Conservation (phyloP, 2,797 vertebrate species). For the Taeniopygia guttata region DNA sequence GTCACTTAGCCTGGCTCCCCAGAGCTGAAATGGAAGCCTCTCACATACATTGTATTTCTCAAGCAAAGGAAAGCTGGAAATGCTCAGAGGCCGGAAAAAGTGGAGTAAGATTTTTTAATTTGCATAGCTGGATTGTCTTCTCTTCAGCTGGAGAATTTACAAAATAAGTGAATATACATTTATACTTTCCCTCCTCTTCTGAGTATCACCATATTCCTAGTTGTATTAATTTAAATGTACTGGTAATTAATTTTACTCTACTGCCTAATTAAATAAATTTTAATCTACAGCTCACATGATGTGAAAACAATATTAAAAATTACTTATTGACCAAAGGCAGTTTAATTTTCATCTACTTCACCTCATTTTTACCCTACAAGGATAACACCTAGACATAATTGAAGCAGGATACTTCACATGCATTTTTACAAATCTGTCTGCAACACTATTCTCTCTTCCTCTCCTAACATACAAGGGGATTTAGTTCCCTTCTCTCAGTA, state of each 20-base stretch:
- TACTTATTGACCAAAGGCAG: neutral
- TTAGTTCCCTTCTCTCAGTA: neutral
- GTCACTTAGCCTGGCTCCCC: neutral
- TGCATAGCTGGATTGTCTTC: neutral
- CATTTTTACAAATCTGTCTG: neutral
- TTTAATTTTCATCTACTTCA: neutral
- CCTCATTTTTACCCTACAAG: neutral
- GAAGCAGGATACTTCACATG: neutral
- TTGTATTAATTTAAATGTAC: neutral
- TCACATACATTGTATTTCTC: neutral
- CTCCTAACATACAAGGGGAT: neutral
- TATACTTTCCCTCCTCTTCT: neutral
- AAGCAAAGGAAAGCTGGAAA: neutral
- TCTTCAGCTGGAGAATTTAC: neutral
- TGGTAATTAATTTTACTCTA: neutral
- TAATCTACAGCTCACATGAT: neutral
- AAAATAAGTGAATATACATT: neutral
- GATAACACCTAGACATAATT: neutral
- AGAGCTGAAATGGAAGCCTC: neutral
- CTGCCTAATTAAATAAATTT: neutral
- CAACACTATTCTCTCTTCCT: neutral
- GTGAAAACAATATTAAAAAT: neutral
- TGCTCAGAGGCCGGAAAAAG: neutral
- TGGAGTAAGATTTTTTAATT: neutral
- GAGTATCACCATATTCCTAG: neutral